Base-by-base conservation (phyloP, 2,888 invertebrate genomes). In the Ophioninae sp. region DNA sequence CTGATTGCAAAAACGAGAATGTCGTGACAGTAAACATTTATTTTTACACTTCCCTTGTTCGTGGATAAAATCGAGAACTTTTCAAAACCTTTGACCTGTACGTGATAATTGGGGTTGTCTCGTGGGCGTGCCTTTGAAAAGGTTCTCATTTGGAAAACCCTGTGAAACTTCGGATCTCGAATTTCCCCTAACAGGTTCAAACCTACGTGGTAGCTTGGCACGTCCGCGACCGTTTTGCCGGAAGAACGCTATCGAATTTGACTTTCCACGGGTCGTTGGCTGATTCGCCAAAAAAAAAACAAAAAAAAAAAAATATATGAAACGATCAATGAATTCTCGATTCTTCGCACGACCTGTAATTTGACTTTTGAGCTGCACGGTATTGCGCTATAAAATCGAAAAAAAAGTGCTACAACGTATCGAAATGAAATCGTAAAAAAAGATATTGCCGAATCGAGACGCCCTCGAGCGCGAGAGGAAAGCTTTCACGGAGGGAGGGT, bases 61-160 rank as follows among this genome's bases (percentile, higher is more conserved):
- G 3, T 30, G 30, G 30, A 30, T 30, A 30, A 30, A 30, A 30
- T 3, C 2, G 30, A 30, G 30, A 30, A 30, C 30, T 3, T 1
- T 30, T 30, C 30, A 3, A 30, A 30, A 1, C 30, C 30, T n/a
- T n/a, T 30, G 30, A 3, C 67, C 67, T 80, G 79, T 84, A 77
- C 78, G 74, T 78, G 68, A 85, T 85, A 84, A 82, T 84, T 80
- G 83, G 22, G 51, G 63, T 77, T 67, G 68, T 73, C 68, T 73
- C 51, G 51, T 72, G 72, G 51, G 10, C 30, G 65, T 30, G 22
- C 51, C 51, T 51, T 58, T 56, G 77, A 77, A 51, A 9, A 64
- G 51, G 58, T n/a, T 20, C 63, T 51, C 69, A 20, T 63, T 30
- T 20, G 13, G 51, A 69, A 63, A n/a, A 22, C 56, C 58, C 58